Percentiles rank a stretch among this genome's conserved stretches.
Evolutionary conservation across 2,888 invertebrate species (phyloP).

Genomic region (Schrankia costaestrigalis): DNA sequence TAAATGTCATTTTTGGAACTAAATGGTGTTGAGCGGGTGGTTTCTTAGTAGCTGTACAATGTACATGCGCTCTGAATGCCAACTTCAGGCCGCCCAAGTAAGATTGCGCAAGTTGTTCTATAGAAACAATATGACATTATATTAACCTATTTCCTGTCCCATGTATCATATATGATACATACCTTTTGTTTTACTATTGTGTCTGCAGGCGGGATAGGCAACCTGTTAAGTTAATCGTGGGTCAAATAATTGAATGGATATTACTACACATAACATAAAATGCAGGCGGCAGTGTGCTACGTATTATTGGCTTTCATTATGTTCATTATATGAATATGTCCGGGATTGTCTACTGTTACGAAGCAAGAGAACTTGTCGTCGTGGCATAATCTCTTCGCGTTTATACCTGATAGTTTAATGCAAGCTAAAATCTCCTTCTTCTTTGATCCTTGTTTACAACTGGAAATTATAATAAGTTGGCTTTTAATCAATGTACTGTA

Average conservation of each 20-base stretch:
- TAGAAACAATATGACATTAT: no score
- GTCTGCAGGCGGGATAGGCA: no score
- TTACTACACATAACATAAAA: conserved; percentile 20
- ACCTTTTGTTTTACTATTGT: no score
- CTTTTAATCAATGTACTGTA: no score
- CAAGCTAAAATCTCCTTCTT: conserved; percentile 69
- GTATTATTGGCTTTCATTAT: conserved; percentile 48
- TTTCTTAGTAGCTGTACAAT: no score
- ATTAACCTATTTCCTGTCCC: no score
- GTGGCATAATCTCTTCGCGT: conserved; percentile 60
- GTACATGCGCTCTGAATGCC: no score
- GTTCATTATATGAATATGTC: conserved; percentile 82
- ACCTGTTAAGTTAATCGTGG: not conserved
- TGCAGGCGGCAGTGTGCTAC: conserved; percentile 40
- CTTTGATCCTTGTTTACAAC: conserved; percentile 66
- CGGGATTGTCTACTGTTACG: conserved; percentile 81
- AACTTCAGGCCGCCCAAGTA: no score
- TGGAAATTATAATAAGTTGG: conserved; percentile 42
- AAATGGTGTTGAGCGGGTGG: no score
- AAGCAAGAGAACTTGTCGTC: conserved; percentile 80
- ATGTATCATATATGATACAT: no score
- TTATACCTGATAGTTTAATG: conserved; percentile 70
- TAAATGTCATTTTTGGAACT: no score
- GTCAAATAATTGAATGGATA: conserved; percentile 2
- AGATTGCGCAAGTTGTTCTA: no score